These are phyloP conservation scores for Masnerella sp. DNA, from an alignment of 2,888 invertebrate species.

Conservation along the genomic window DNA sequence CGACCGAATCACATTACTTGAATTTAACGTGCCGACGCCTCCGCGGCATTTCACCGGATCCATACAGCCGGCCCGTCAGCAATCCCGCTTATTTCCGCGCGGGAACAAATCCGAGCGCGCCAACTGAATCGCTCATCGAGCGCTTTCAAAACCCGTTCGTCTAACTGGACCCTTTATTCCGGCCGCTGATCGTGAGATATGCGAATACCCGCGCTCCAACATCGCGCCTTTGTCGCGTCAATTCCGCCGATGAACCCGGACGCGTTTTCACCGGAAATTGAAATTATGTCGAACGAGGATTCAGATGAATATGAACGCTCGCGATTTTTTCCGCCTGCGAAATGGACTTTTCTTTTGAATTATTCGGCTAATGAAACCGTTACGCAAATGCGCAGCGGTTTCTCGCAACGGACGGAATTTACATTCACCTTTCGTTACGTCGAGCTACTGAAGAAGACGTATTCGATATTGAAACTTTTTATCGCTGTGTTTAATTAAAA, in stretches of 20 bases:
- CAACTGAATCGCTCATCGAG: constrained; percentile 41
- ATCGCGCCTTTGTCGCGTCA: constrained; percentile 24
- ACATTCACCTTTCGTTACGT: no score
- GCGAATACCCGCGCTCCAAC: constrained; percentile 32
- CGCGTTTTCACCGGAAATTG: neutral
- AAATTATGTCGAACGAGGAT: constrained; percentile 8
- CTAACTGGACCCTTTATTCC: constrained; percentile 37
- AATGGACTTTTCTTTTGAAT: no score
- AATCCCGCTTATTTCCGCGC: constrained; percentile 53
- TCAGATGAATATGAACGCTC: no score
- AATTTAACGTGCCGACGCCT: constrained; percentile 74
- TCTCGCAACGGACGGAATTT: no score
- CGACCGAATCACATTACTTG: constrained; percentile 74
- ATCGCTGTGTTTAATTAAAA: no score
- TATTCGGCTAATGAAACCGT: no score
- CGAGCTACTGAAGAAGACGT: no score
- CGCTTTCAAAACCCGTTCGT: constrained; percentile 35
- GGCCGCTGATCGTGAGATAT: constrained; percentile 31
- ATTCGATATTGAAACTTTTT: no score
- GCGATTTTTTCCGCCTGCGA: no score
- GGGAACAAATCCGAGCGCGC: constrained; percentile 42
- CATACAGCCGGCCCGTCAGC: constrained; percentile 51
- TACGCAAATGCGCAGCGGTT: no score
- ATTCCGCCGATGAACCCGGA: constrained; percentile 29
- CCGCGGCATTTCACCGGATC: constrained; percentile 67